Percentiles rank a stretch among this genome's conserved stretches.
These are phyloP conservation scores for Pterocles orientalis DNA, from an alignment of 2,113 vertebrate genomes.

Conservation along the genomic window DNA sequence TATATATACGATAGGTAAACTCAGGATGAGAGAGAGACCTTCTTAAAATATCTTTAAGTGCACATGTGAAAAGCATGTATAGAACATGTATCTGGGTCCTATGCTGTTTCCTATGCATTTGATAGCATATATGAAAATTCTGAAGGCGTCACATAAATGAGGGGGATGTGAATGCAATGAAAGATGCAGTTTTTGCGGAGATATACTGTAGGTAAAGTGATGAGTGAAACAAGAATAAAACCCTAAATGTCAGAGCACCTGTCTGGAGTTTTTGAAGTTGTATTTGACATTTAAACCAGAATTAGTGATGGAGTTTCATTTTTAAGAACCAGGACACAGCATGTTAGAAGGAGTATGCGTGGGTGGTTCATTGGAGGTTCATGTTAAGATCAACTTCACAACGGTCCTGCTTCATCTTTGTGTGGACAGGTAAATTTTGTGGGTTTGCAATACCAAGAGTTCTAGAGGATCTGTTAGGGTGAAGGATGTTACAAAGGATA, in stretches of 20 bases:
- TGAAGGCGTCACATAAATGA: neutral
- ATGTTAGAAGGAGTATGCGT: neutral
- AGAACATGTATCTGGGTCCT: neutral
- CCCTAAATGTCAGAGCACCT: neutral
- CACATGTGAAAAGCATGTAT: neutral
- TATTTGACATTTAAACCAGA: slow-evolving; percentile 32
- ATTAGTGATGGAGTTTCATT: neutral
- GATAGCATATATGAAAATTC: neutral
- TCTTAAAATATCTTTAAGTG: neutral
- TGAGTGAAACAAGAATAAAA: neutral
- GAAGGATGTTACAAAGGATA: neutral
- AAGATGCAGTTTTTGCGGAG: neutral
- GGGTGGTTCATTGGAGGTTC: neutral
- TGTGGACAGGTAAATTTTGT: neutral
- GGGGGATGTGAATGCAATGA: neutral
- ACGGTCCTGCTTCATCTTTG: neutral
- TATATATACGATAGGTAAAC: neutral
- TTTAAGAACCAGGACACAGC: neutral
- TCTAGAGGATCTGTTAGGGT: neutral
- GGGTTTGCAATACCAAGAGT: neutral
- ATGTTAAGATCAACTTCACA: neutral
- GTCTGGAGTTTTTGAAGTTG: slow-evolving; percentile 6
- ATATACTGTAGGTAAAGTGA: neutral
- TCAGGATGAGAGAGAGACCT: neutral
- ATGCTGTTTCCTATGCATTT: neutral